Evolutionary conservation across 2,888 invertebrate species (phyloP), one percentile per base, ranked within the genome.

Genomic region (Bugula neritina): DNA sequence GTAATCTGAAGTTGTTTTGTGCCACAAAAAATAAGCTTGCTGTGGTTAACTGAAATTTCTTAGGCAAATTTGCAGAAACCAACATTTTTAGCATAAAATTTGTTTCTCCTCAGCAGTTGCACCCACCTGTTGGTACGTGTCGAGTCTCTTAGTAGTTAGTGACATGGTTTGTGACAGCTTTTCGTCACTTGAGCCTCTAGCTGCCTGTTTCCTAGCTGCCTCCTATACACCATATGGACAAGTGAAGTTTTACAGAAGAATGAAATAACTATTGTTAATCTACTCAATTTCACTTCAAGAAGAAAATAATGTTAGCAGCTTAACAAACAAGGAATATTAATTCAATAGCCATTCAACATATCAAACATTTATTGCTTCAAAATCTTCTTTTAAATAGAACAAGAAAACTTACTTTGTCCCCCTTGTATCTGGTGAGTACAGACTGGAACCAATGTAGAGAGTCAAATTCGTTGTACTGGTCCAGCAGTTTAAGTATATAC

Each of bases 391-490:
- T n/a, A n/a, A n/a, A n/a, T n/a, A n/a, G n/a, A n/a, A n/a, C 23
- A 27, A 63, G 27, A 31, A 2, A 31, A 69, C 75, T 72, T 72
- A 85, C 86, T 80, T 81, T 84, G 80, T 93, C 92, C 34, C 86
- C 85, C 3, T 83, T 84, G 76, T 92, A 90, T 80, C 92, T 91
- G 71, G 89, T 88, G 81, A 89, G 88, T 13, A 94, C 90, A 1
- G 94, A 91, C 77, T 92, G 89, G 82, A 96, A 96, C 98, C 98
- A 99, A 83, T 95, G 94, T 3, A 99, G 86, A 0, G 93, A 90
- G 85, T 97, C 94, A 82, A 97, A 91, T 79, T 92, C 91, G 27
- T 87, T 85, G 77, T 90, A 90, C 84, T 96, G 95, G 82, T 94
- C 90, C 63, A 98, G 85, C 73, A 98, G 87, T 81, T 92, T 93